Evolutionary conservation across 1,140 invertebrate species (phyloP), one percentile per base, ranked within the genome.

Genomic region (Agrilus planipennis): DNA sequence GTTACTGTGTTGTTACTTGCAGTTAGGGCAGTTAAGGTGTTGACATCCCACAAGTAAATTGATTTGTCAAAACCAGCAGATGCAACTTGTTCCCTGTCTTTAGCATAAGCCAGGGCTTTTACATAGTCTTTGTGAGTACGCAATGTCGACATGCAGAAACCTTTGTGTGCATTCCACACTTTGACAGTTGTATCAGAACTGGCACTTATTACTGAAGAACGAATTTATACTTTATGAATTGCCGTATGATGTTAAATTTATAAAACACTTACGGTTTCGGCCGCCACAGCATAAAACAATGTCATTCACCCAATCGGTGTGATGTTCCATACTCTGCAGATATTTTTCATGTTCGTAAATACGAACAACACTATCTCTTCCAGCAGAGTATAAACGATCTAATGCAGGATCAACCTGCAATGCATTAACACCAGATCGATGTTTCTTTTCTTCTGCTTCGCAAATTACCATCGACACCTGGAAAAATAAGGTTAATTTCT

Each of bases 281-380:
- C 93, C 93, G 50, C 85, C 84, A 67, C 93, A 96, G 61, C 94
- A 99, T 1, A 99, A 70, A 7, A 98, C 85, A 62, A 99, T 94
- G 68, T 99, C 95, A 68, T 99, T 99, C 10, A 99, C 92, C 95
- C 95, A 99, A 65, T 99, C 95, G 12, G 93, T 98, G 58, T 99
- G 95, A 68, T 99, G 94, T 59, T 91, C 87, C 84, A 91, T 87
- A 2, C 92, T 94, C 54, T 94, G 89, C 27, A 92, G 76, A 62
- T 93, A 98, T 30, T 82, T 79, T 52, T 94, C 87, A 53, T 69
- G 71, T 57, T 95, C 90, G 90, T 94, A 98, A 60, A 96, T 93
- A 39, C 96, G 74, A 54, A 99, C 96, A 48, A 98, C 95, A 29
- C 91, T 91, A 69, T 99, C 96, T 45, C 93, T 72, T n/a, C 93